Evolutionary conservation across 2,113 vertebrate species (phyloP), one percentile per base, ranked within the genome.

Genomic region (Myrmophylax atrothorax): DNA sequence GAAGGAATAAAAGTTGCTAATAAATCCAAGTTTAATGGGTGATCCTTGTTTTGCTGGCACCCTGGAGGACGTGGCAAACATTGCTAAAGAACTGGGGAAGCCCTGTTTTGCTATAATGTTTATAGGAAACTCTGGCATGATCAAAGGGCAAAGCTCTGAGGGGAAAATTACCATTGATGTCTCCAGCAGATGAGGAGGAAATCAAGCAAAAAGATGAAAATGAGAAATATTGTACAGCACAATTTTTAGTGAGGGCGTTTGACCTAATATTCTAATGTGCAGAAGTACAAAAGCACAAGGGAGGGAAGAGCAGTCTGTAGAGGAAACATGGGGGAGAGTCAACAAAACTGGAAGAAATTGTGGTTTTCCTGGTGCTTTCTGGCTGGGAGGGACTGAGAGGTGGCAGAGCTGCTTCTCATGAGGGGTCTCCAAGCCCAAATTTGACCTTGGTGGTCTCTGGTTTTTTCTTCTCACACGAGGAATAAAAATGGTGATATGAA

Each of bases 251-350:
- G 94, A 87, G 86, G 93, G 94, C 2, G 77, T 95, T 94, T 97
- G 93, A 97, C 93, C 87, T 92, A 95, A 92, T 96, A 96, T 96
- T 95, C 88, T 97, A 96, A 96, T 93, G 69, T 72, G 60, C 40
- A 60, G 80, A 67, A 80, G 67, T 67, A 88, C 50, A 72, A 90
- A 93, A 86, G 40, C 62, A 29, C 50, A 47, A 52, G 86, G 69
- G 83, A 95, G 44, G 14, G 44, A 40, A 88, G 37, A 72, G 67
- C 59, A 89, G 83, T 55, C 72, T 84, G 72, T 64, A 72, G 80
- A 83, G 73, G 38, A 28, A 68, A 84, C 38, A 56, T 38, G 92
- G 7, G 35, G 49, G 2, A 37, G 28, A 77, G 40, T n/a, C 56
- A 93, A 92, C 7, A 74, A 59, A 83, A 78, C 29, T 46, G 33